Base-by-base conservation (phyloP, 2,797 vertebrate genomes). In the Chrosomus eos region DNA sequence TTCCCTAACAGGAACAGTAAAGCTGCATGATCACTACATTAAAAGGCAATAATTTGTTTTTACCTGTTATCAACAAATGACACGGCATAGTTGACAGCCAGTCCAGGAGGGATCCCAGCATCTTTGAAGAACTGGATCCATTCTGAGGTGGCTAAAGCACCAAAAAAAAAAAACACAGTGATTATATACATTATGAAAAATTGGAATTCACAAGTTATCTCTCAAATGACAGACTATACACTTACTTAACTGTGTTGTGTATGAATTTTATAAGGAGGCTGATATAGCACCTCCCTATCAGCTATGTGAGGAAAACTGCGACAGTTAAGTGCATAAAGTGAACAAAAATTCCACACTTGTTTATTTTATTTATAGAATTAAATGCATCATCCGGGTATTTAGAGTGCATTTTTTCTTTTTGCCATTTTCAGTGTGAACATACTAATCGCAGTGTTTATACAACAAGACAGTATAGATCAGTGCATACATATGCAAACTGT, bases 41-140 rank as follows among this genome's bases (percentile, higher is more conserved):
- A 33, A 58, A 58, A 48, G 26, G 13, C 19, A 80, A 36, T 66
- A 2, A 36, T 36, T 68, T 19, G 21, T 18, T 38, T 66, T 95
- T 95, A 98, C 97, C 98, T 96, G 92, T 99, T 97, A 89, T 98
- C 98, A 91, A 98, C 97, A 84, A 99, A 99, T 83, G 95, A 96
- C 82, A 98, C 94, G 0, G 97, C 97, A 0, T 98, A 99, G 76
- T 96, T 98, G 72, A 98, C 97, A 4, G 98, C 97, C 1, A 98
- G 96, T 36, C 98, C 96, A 0, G 97, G 95, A 1, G 97, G 98
- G 87, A 99, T 98, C 71, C 98, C 98, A 0, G 97, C 97, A 90
- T 98, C 98, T 90, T 96, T 97, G 90, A 99, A 99, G 91, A 99
- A 99, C 92, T 97, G 96, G 90, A 98, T 97, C 98, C 98, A 99